These are phyloP conservation scores for Pipistrellus pygmaeus DNA, from an alignment of 2,797 vertebrate species.

Conservation along the genomic window DNA sequence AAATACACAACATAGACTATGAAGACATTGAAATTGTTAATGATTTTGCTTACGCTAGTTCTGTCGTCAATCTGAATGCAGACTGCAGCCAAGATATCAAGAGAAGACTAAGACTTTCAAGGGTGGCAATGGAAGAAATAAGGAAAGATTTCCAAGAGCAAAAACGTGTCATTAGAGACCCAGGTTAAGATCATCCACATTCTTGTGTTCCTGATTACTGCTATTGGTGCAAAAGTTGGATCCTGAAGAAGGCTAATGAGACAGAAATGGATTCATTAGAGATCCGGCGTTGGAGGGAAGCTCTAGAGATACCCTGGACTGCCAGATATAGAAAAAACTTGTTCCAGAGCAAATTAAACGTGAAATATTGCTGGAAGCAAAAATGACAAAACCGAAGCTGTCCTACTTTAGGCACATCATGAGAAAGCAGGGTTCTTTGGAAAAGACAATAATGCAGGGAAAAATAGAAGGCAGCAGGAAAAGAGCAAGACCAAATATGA, in stretches of 20 bases:
- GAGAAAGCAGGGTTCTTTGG: not conserved
- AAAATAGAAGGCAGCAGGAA: not conserved
- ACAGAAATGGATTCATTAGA: not conserved
- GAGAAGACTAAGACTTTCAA: not conserved
- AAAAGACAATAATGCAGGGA: not conserved
- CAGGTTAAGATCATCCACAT: not conserved
- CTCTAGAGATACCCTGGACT: not conserved
- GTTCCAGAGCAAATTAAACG: not conserved
- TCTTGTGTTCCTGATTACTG: not conserved
- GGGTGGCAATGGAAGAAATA: not conserved
- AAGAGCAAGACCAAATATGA: not conserved
- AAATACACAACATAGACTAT: not conserved
- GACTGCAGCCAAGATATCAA: not conserved
- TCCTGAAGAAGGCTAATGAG: not conserved
- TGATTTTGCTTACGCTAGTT: not conserved
- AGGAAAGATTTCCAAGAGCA: not conserved
- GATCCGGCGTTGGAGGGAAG: not conserved
- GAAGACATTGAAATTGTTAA: not conserved
- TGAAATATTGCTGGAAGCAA: not conserved
- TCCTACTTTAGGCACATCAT: not conserved
- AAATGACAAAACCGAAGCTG: not conserved
- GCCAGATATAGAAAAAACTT: not conserved
- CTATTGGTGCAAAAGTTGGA: not conserved
- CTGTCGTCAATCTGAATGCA: not conserved
- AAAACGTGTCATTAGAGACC: not conserved